phyloP scores from a whole-genome alignment of 2,113 vertebrate genomes.

The Isurus oxyrinchus region DNA sequence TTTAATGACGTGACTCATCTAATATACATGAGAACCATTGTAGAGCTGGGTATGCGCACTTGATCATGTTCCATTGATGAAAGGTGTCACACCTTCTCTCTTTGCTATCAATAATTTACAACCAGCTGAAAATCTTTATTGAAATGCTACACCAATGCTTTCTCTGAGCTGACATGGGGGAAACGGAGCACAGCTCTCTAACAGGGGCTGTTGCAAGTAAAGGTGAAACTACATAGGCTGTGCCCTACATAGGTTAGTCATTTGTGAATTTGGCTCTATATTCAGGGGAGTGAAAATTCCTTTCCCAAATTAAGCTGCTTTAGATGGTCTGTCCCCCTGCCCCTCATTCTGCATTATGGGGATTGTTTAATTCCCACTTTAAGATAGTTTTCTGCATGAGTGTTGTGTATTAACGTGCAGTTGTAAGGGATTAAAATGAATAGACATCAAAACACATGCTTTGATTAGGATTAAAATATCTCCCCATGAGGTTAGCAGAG shows the following conservation, averaged over 20 bases:
- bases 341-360: neutral
- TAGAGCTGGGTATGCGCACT: neutral
- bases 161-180: neutral
- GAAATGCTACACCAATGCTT: neutral
- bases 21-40: neutral
- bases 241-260: neutral
- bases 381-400: neutral
- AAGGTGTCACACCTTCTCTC: conserved; percentile 2
- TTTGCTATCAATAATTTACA: conserved; percentile 18
- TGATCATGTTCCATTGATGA: neutral
- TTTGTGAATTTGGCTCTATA: neutral
- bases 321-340: neutral
- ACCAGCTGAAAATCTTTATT: neutral
- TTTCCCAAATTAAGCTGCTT: neutral
- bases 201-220: neutral
- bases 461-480: neutral
- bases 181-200: neutral
- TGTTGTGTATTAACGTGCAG: neutral
- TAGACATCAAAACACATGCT: neutral
- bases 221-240: too few relatives aligned
- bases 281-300: neutral
- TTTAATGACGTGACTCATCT: neutral
- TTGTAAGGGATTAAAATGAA: neutral
- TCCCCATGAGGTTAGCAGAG: neutral
- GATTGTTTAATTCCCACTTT: neutral